A percentile compares a stretch with the other conserved stretches of the same genome.
Conservation (phyloP, 2,888 invertebrate genomes). For the Hyposoter dolosus region DNA sequence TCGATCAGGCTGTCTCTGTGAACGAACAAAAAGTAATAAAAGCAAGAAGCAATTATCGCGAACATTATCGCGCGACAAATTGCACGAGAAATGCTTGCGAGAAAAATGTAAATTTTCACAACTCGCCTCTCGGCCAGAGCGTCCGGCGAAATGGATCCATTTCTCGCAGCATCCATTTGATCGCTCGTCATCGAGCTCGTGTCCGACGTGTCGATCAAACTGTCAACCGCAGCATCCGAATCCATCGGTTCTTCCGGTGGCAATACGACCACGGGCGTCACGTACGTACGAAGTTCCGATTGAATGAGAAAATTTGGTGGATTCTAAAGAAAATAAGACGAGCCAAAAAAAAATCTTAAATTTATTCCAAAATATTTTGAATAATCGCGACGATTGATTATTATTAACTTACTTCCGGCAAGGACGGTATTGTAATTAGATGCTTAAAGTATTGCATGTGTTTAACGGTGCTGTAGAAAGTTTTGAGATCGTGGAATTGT, state of each 20-base stretch:
- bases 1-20: conserved; percentile 91
- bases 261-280: conserved; percentile 96
- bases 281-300: conserved; percentile 96
- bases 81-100: neutral
- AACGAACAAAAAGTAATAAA: neutral
- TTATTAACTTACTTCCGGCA: conserved; percentile 90
- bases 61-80: too few relatives aligned
- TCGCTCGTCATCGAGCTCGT: conserved; percentile 84
- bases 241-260: conserved; percentile 89
- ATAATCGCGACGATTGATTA: neutral
- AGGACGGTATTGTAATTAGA: conserved; percentile 95
- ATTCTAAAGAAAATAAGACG: conserved; percentile 85
- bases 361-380: too few relatives aligned
- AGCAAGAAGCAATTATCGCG: neutral
- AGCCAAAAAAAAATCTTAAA: conserved; percentile 13
- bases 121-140: conserved; percentile 84
- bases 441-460: conserved; percentile 99
- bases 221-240: conserved; percentile 87
- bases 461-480: conserved; percentile 96
- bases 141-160: conserved; percentile 86
- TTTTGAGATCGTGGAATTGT: conserved; percentile 94
- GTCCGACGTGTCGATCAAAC: conserved; percentile 90
- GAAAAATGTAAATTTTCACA: neutral
- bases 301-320: conserved; percentile 98
- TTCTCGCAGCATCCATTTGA: conserved; percentile 80